Conservation (phyloP, 2,888 invertebrate genomes). For the Spialia ferax region DNA sequence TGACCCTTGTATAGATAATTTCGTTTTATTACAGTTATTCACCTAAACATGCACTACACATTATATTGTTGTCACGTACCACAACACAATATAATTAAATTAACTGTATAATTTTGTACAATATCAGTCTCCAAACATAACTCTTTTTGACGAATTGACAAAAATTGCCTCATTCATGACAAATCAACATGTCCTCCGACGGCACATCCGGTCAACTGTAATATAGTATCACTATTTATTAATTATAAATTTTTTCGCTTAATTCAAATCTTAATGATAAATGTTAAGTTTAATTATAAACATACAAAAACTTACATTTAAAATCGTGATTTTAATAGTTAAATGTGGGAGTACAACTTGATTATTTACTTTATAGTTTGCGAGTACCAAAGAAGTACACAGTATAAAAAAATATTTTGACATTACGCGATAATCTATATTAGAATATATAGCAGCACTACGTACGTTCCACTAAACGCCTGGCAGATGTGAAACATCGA, state of each 20-base stretch:
- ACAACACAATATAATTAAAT: constrained; percentile 69
- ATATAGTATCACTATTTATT: not conserved
- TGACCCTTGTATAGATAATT: constrained; percentile 61
- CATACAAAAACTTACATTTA: not conserved
- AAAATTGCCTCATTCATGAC: constrained; percentile 76
- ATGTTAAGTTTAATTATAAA: not conserved
- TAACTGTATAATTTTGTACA: constrained; percentile 78
- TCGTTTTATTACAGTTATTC: constrained; percentile 66
- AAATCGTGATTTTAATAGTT: not conserved
- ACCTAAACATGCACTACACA: constrained; percentile 74
- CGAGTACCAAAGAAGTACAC: too few species aligned
- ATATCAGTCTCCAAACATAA: constrained; percentile 74
- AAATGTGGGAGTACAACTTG: not conserved
- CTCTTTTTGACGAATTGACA: constrained; percentile 82
- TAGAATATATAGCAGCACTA: too few species aligned
- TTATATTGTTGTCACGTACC: constrained; percentile 72
- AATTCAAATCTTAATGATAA: not conserved
- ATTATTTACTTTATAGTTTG: not conserved
- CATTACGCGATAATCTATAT: too few species aligned
- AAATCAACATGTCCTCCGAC: constrained; percentile 83
- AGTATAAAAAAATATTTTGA: too few species aligned
- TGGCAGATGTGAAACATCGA: too few species aligned
- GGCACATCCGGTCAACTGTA: constrained; percentile 70
- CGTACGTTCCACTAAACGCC: too few species aligned
- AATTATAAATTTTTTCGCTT: not conserved